Percentiles rank a stretch among this genome's conserved stretches.
phyloP scores from a whole-genome alignment of 2,113 vertebrate species.

The Gymnogyps californianus region DNA sequence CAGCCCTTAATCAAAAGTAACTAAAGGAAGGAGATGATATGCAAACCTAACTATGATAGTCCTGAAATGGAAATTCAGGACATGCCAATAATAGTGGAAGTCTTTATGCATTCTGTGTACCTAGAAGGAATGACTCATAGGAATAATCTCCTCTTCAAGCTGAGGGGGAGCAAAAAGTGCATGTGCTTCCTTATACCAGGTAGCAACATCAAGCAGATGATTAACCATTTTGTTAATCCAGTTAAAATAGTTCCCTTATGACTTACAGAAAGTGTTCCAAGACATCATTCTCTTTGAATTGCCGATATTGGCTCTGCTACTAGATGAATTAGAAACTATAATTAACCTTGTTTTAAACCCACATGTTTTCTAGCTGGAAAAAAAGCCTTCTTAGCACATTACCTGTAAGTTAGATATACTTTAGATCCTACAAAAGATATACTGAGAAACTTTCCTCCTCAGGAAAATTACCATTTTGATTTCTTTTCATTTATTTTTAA shows the following conservation, averaged over 20 bases:
- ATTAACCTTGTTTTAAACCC: background rate
- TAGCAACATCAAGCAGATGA: background rate
- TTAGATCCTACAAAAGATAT: background rate
- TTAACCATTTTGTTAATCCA: background rate
- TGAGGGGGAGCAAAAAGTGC: background rate
- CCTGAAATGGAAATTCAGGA: background rate
- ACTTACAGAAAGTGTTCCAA: background rate
- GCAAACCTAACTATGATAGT: background rate
- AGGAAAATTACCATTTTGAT: fast-evolving
- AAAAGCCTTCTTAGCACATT: background rate
- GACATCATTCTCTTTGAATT: background rate
- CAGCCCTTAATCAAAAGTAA: background rate
- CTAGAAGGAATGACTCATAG: background rate
- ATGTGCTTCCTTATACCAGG: background rate
- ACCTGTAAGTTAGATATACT: background rate
- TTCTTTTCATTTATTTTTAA: background rate
- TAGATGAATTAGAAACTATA: background rate
- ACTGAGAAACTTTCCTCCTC: background rate
- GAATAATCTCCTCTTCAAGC: background rate
- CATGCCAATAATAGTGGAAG: background rate
- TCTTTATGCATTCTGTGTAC: background rate
- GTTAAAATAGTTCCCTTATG: background rate
- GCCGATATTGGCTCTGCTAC: background rate
- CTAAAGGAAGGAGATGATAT: background rate
- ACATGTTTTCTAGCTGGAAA: background rate